Conservation (phyloP, 2,888 invertebrate species). For the Linnaemya tessellans region DNA sequence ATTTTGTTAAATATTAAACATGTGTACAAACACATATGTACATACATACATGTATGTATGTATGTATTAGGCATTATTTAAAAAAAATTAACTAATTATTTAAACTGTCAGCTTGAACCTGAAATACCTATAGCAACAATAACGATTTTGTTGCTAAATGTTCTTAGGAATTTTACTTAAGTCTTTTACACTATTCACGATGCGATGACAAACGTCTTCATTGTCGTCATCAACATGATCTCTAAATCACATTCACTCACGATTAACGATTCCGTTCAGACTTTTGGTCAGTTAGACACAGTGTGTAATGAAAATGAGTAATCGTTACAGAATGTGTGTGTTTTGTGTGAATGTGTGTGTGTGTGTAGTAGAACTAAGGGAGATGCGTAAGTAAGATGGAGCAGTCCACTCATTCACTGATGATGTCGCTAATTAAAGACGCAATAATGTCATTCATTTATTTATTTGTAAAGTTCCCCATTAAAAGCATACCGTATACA, state of each 20-base stretch:
- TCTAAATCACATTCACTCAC: conserved; percentile 11
- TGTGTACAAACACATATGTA: neutral
- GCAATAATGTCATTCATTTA: conserved; percentile 52
- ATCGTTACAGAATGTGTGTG: conserved; percentile 52
- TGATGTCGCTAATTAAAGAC: conserved; percentile 54
- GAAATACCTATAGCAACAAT: conserved; percentile 27
- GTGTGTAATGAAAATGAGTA: conserved; percentile 53
- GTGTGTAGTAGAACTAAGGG: conserved; percentile 6
- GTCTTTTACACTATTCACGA: conserved; percentile 41
- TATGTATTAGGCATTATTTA: neutral
- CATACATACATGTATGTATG: neutral
- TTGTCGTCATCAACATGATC: conserved; percentile 51
- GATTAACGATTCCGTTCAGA: conserved; percentile 19
- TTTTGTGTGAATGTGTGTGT: too few species aligned
- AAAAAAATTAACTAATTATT: conserved; percentile 35
- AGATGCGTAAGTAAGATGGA: conserved; percentile 53
- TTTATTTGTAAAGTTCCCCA: conserved; percentile 33
- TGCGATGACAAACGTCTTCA: conserved; percentile 51
- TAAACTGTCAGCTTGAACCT: conserved; percentile 40
- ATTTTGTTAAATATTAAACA: too few species aligned
- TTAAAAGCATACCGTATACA: conserved; percentile 8
- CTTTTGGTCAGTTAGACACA: conserved; percentile 8
- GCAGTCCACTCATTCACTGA: conserved; percentile 42
- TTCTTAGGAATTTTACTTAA: conserved; percentile 37
- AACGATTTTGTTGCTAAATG: neutral